These are phyloP conservation scores for Catharus ustulatus DNA, from an alignment of 2,797 vertebrate species.

Conservation along the genomic window DNA sequence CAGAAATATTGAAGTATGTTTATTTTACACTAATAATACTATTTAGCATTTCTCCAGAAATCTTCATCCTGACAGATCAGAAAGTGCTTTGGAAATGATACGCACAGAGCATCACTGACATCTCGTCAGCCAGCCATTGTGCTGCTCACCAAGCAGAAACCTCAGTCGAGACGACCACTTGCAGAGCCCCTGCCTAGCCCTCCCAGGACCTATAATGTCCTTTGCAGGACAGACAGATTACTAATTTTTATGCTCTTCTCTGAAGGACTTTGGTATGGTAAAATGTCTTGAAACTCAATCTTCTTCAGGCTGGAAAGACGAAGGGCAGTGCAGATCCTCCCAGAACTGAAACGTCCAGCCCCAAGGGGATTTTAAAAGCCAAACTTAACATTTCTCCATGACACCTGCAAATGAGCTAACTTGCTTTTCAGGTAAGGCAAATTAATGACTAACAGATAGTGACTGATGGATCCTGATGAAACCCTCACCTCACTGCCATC, in stretches of 20 bases:
- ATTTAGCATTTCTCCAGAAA: slow-evolving; percentile 45
- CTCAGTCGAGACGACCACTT: accelerated
- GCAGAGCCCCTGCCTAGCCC: neutral
- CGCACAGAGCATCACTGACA: neutral
- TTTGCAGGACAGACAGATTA: neutral
- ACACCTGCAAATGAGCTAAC: neutral
- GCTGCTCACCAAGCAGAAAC: neutral
- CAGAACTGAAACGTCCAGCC: neutral
- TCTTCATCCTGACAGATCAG: neutral
- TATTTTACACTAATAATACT: slow-evolving; percentile 53
- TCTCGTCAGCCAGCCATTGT: neutral
- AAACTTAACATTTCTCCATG: neutral
- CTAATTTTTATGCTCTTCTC: neutral
- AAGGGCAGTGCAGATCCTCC: neutral
- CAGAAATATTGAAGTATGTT: slow-evolving; percentile 47
- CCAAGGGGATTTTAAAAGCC: neutral
- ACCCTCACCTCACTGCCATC: neutral
- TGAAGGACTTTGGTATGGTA: neutral
- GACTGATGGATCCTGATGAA: neutral
- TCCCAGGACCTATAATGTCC: neutral
- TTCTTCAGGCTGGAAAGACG: neutral
- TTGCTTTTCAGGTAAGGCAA: slow-evolving; percentile 27
- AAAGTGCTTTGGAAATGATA: slow-evolving; percentile 17
- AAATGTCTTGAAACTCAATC: slow-evolving; percentile 17
- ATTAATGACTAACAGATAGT: neutral